Evolutionary conservation across 2,888 invertebrate genomes (phyloP).

Genomic region (Phania funesta): DNA sequence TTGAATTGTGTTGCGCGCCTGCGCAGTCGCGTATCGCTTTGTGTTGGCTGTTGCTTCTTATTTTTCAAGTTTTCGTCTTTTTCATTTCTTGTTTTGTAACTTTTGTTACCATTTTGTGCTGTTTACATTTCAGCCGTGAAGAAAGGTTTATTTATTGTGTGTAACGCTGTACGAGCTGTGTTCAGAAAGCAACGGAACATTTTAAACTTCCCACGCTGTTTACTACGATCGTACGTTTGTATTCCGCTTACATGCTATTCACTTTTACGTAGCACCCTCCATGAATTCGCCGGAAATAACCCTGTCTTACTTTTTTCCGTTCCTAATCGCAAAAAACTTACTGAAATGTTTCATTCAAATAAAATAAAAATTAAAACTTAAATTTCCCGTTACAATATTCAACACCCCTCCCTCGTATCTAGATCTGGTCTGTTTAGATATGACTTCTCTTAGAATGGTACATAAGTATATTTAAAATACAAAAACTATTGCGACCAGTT

Average conservation of each 20-base stretch:
- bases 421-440: slow-evolving; percentile 15
- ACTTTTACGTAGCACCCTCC: too few relatives aligned
- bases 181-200: too few relatives aligned
- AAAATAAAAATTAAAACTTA: too few relatives aligned
- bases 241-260: too few relatives aligned
- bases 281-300: too few relatives aligned
- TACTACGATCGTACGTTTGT: too few relatives aligned
- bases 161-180: background rate
- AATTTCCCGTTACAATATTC: too few relatives aligned
- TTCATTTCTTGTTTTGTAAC: slow-evolving; percentile 47
- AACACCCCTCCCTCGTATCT: too few relatives aligned
- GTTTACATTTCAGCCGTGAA: slow-evolving; percentile 24
- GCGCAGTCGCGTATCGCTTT: slow-evolving; percentile 18
- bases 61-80: slow-evolving; percentile 41
- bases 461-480: background rate
- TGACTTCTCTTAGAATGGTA: background rate
- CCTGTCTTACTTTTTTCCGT: too few relatives aligned
- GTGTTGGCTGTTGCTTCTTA: slow-evolving; percentile 42
- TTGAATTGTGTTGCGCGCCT: slow-evolving; percentile 41
- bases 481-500: slow-evolving; percentile 31
- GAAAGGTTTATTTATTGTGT: slow-evolving; percentile 25
- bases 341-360: too few relatives aligned
- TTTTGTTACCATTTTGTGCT: slow-evolving; percentile 19
- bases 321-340: too few relatives aligned
- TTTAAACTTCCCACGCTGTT: too few relatives aligned